phyloP scores from a whole-genome alignment of 1,140 invertebrate genomes.

The Heliconius himera region DNA sequence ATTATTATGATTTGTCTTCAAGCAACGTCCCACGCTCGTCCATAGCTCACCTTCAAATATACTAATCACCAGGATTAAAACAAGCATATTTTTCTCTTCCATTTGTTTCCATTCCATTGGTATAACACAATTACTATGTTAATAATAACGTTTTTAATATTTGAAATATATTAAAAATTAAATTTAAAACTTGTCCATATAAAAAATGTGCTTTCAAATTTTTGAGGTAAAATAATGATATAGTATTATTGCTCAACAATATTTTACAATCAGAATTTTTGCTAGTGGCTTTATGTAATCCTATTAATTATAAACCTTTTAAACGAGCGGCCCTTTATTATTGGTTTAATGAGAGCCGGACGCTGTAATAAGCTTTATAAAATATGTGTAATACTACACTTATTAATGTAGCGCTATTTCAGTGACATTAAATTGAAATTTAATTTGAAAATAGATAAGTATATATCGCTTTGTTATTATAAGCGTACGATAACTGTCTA shows the following conservation, averaged over 20 bases:
- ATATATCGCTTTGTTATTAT: neutral
- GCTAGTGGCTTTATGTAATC: neutral
- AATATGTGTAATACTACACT: conserved; percentile 2
- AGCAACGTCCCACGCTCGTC: no score
- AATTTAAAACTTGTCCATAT: neutral
- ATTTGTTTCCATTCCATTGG: no score
- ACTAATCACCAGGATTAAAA: no score
- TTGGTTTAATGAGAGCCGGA: conserved; percentile 7
- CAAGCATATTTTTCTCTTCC: no score
- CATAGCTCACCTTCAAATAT: no score
- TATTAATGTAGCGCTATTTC: neutral
- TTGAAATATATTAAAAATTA: neutral
- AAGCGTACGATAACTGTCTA: no score
- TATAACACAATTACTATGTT: no score
- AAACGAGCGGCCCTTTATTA: neutral
- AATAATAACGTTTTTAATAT: neutral
- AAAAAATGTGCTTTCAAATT: neutral
- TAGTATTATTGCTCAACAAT: neutral
- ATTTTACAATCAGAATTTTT: neutral
- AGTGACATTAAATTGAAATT: neutral
- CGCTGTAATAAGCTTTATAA: neutral
- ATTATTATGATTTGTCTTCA: no score
- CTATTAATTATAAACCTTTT: conserved; percentile 3
- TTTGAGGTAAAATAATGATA: neutral
- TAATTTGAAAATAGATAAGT: neutral